Conservation (phyloP, 2,113 vertebrate species). For the Machaerirhynchus nigripectus region DNA sequence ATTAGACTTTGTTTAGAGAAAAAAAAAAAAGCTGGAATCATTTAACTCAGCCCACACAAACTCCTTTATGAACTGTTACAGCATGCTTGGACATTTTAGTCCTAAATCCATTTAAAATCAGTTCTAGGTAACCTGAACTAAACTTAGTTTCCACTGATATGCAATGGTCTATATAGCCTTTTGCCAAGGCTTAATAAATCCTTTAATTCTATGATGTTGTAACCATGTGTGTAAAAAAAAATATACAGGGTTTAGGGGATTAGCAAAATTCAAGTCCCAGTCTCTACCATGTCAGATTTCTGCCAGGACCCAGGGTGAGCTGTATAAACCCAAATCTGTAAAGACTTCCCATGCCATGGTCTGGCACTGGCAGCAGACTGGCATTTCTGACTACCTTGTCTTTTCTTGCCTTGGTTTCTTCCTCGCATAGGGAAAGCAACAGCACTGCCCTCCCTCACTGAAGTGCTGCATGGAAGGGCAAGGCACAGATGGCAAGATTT, state of each 20-base stretch:
- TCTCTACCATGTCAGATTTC: not conserved
- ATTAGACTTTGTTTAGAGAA: not conserved
- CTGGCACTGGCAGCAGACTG: not conserved
- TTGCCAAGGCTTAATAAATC: not conserved
- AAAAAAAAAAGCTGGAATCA: not conserved
- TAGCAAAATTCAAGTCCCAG: not conserved
- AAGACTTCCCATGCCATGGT: not conserved
- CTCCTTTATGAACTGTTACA: not conserved
- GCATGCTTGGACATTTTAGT: not conserved
- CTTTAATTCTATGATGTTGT: not conserved
- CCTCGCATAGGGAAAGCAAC: not conserved
- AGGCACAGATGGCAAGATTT: not conserved
- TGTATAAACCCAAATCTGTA: not conserved
- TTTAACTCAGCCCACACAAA: slow-evolving; percentile 1
- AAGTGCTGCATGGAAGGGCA: not conserved
- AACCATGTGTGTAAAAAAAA: not conserved
- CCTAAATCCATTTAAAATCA: not conserved
- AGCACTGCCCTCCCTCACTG: not conserved
- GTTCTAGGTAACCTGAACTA: not conserved
- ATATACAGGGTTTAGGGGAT: not conserved
- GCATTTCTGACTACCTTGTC: not conserved
- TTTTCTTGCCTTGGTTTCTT: not conserved
- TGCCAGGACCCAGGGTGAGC: not conserved
- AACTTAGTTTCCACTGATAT: not conserved
- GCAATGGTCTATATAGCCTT: not conserved